Conservation (phyloP, 1,140 invertebrate genomes). For the Apis cerana region DNA sequence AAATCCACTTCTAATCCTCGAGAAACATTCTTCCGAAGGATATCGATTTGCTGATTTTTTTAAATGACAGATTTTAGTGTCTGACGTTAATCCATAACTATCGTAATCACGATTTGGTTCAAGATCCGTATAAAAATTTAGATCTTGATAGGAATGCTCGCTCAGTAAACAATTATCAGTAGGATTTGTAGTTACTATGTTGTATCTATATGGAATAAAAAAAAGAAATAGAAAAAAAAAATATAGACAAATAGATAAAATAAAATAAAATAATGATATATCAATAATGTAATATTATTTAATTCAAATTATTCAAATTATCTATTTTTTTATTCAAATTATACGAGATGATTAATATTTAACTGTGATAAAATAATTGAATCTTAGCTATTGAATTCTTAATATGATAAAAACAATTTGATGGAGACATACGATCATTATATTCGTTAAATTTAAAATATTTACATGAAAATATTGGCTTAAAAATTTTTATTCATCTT, state of each 20-base stretch:
- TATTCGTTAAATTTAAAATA: too few species aligned
- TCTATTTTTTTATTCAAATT: too few species aligned
- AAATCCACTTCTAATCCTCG: slow-evolving; percentile 87
- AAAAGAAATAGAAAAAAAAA: background rate
- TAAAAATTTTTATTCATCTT: background rate
- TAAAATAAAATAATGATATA: background rate
- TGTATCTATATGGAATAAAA: slow-evolving; percentile 73
- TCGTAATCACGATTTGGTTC: slow-evolving; percentile 89
- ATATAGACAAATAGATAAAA: background rate
- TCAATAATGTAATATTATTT: too few species aligned
- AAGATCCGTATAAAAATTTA: slow-evolving; percentile 88
- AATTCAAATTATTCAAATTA: too few species aligned
- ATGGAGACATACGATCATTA: too few species aligned
- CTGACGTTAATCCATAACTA: slow-evolving; percentile 86
- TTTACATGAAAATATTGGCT: too few species aligned
- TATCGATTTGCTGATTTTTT: background rate
- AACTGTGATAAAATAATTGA: background rate
- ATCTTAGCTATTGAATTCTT: background rate
- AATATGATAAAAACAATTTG: background rate
- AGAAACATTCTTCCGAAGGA: slow-evolving; percentile 88
- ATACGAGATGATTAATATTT: background rate
- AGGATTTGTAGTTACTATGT: slow-evolving; percentile 73
- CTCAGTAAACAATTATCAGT: slow-evolving; percentile 90
- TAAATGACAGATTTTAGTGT: slow-evolving; percentile 62
- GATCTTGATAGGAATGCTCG: slow-evolving; percentile 84